phyloP scores from a whole-genome alignment of 1,140 invertebrate species.

The Cotesia vestalis region DNA sequence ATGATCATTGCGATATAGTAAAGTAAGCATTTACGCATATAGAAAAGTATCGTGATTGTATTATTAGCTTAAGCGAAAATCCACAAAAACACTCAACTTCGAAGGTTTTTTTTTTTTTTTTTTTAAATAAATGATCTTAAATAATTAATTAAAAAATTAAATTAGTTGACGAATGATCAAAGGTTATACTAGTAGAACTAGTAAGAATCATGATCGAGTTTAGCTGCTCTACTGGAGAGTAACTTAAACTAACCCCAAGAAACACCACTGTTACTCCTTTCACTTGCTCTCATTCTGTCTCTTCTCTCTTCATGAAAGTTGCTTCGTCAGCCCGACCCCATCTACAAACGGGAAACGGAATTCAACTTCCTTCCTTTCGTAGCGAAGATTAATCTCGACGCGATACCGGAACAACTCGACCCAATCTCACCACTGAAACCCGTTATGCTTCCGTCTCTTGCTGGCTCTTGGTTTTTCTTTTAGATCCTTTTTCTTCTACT shows the following conservation, averaged over 20 bases:
- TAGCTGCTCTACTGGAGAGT: constrained; percentile 63
- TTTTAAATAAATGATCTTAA: no score
- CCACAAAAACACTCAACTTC: no score
- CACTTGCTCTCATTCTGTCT: background rate
- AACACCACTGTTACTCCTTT: constrained; percentile 45
- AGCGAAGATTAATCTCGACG: constrained; percentile 60
- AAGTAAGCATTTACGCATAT: no score
- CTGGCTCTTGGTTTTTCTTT: constrained; percentile 23
- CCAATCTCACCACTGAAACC: constrained; percentile 14
- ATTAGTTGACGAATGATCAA: constrained; percentile 44
- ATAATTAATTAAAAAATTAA: constrained; percentile 43
- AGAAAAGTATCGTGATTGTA: no score
- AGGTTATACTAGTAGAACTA: background rate
- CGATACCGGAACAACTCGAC: constrained; percentile 43
- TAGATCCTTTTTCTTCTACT: background rate
- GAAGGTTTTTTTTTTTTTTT: no score
- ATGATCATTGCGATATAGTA: no score
- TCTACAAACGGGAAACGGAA: constrained; percentile 58
- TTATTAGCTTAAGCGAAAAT: no score
- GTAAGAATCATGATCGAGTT: constrained; percentile 50
- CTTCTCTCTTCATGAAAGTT: constrained; percentile 47
- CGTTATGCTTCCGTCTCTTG: constrained; percentile 35
- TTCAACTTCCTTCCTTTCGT: constrained; percentile 60
- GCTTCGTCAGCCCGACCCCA: constrained; percentile 55
- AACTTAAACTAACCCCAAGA: constrained; percentile 58